A percentile compares a stretch with the other conserved stretches of the same genome.
Evolutionary conservation across 1,140 invertebrate species (phyloP).

Genomic region (Teleopsis dalmanni): DNA sequence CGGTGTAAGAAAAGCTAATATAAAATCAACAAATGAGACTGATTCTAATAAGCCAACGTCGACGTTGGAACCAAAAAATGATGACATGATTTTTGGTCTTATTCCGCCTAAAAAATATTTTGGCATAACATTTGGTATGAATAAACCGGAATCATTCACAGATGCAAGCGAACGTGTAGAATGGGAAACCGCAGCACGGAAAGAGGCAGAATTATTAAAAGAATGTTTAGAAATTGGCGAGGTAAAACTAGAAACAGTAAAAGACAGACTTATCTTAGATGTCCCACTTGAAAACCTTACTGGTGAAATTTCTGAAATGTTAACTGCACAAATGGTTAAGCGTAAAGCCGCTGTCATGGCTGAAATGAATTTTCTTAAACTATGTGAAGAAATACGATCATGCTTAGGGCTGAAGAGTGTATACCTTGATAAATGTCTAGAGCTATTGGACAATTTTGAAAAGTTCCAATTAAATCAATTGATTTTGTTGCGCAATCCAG

Average conservation of each 20-base stretch:
- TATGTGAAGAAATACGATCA: slow-evolving; percentile 67
- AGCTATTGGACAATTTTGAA: slow-evolving; percentile 52
- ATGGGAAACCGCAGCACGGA: slow-evolving; percentile 54
- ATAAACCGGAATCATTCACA: slow-evolving; percentile 47
- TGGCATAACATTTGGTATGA: slow-evolving; percentile 51
- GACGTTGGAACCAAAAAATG: slow-evolving; percentile 28
- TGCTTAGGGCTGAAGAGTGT: slow-evolving; percentile 57
- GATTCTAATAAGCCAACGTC: slow-evolving; percentile 31
- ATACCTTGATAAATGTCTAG: slow-evolving; percentile 57
- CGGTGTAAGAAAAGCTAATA: too few species aligned
- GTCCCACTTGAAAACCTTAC: slow-evolving; percentile 5
- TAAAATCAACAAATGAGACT: too few species aligned
- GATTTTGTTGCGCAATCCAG: slow-evolving; percentile 79
- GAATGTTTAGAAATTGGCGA: slow-evolving; percentile 51
- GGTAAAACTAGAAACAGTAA: slow-evolving; percentile 51
- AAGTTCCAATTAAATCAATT: slow-evolving; percentile 62
- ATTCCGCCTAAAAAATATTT: slow-evolving; percentile 52
- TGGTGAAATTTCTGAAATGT: slow-evolving; percentile 5
- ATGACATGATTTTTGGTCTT: slow-evolving; percentile 48
- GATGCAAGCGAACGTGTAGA: slow-evolving; percentile 48
- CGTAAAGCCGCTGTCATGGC: slow-evolving; percentile 35
- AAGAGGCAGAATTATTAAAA: slow-evolving; percentile 47
- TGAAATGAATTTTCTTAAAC: slow-evolving; percentile 57
- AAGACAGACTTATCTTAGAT: slow-evolving; percentile 53
- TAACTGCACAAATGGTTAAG: slow-evolving; percentile 21